phyloP scores from a whole-genome alignment of 2,888 invertebrate species.

The Sepiola atlantica region DNA sequence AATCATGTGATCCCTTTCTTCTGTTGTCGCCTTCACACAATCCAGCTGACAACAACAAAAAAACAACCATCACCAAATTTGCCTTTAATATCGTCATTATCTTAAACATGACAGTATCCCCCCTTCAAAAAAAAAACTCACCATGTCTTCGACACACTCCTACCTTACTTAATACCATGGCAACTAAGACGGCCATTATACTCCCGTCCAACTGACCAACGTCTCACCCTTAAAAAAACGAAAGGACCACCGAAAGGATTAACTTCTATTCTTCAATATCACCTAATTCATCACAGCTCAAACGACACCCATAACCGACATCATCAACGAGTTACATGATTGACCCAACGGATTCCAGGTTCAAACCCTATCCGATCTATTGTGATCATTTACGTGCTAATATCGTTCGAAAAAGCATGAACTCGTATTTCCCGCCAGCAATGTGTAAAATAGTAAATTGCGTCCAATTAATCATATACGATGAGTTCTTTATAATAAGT shows the following conservation, averaged over 20 bases:
- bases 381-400: too few species aligned
- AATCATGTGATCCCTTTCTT: constrained; percentile 18
- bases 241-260: neutral
- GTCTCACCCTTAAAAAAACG: too few species aligned
- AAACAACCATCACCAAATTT: neutral
- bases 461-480: too few species aligned
- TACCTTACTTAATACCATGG: neutral
- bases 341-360: too few species aligned
- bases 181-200: neutral
- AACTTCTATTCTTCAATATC: neutral
- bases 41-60: neutral
- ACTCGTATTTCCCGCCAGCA: too few species aligned
- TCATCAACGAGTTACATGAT: neutral
- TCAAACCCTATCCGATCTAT: too few species aligned
- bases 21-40: neutral
- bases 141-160: neutral
- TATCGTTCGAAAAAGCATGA: too few species aligned
- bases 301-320: neutral
- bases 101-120: neutral
- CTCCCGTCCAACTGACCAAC: neutral
- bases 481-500: too few species aligned
- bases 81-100: neutral
- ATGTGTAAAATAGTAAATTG: too few species aligned
- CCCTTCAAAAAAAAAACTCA: neutral
- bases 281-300: neutral